These are phyloP conservation scores for Folsomia manolachei DNA, from an alignment of 2,888 invertebrate genomes.

Conservation along the genomic window DNA sequence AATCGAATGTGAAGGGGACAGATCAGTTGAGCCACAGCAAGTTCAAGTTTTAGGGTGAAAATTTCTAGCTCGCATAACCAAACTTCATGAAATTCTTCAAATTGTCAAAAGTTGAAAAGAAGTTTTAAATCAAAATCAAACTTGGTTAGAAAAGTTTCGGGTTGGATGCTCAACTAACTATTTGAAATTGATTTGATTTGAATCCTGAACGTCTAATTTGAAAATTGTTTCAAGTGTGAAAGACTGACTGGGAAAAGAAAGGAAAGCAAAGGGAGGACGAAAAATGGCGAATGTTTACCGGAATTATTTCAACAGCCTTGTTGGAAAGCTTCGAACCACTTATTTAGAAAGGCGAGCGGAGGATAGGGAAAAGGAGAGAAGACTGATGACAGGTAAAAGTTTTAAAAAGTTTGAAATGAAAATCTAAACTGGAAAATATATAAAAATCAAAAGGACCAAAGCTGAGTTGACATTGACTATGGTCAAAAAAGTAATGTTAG, in stretches of 20 bases:
- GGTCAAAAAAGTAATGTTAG: no score
- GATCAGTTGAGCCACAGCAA: no score
- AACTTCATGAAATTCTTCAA: conserved; percentile 4
- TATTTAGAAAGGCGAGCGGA: conserved; percentile 31
- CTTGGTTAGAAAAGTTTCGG: background rate
- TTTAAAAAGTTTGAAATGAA: no score
- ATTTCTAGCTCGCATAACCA: background rate
- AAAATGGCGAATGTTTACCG: conserved; percentile 30
- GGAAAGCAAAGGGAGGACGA: background rate
- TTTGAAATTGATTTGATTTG: conserved; percentile 10
- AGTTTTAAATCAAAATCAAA: background rate
- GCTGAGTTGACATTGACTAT: no score
- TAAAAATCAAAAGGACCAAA: no score
- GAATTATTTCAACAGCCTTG: conserved; percentile 31
- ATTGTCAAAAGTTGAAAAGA: background rate
- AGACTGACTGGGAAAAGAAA: background rate
- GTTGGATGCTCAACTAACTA: background rate
- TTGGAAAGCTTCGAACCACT: conserved; percentile 30
- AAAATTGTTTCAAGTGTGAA: background rate
- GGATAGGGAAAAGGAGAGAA: conserved; percentile 30
- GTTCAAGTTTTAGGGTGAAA: no score
- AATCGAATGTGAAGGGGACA: background rate
- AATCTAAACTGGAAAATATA: no score
- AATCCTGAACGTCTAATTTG: conserved; percentile 1
- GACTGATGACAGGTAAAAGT: conserved; percentile 28